These are phyloP conservation scores for Scleropages formosus DNA, from an alignment of 2,797 vertebrate species.

Conservation along the genomic window DNA sequence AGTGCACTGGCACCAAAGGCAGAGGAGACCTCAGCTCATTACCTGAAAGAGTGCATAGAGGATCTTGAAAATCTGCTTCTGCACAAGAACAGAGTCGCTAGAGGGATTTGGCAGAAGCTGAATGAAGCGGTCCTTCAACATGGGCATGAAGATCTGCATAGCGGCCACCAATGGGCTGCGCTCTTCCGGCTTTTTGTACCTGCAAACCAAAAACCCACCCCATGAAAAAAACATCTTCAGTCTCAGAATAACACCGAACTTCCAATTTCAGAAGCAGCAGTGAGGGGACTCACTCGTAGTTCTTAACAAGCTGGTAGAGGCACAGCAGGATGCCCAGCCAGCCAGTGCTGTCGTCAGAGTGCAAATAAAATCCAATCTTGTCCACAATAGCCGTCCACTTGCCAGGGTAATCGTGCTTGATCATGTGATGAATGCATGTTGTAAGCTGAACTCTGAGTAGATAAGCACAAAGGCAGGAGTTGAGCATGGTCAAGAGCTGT, in stretches of 20 bases:
- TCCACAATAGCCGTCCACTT: slow-evolving; percentile 97
- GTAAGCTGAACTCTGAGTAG: slow-evolving; percentile 90
- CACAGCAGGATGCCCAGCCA: slow-evolving; percentile 98
- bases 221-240: not conserved
- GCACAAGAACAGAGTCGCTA: slow-evolving; percentile 92
- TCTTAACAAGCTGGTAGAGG: slow-evolving; percentile 98
- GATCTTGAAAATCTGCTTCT: slow-evolving; percentile 99
- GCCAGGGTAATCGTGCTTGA: slow-evolving; percentile 95
- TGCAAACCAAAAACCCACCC: slow-evolving; percentile 49
- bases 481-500: not conserved
- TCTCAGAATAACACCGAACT: not conserved
- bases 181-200: slow-evolving; percentile 97
- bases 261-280: not conserved
- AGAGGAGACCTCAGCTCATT: slow-evolving; percentile 32
- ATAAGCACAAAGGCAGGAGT: not conserved
- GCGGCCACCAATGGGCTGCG: slow-evolving; percentile 91
- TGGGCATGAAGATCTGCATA: slow-evolving; percentile 98
- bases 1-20: not conserved
- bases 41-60: slow-evolving; percentile 99
- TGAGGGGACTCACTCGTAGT: slow-evolving; percentile 86
- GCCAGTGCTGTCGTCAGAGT: slow-evolving; percentile 90
- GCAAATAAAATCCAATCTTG: slow-evolving; percentile 97
- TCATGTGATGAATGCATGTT: slow-evolving; percentile 98
- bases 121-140: slow-evolving; percentile 94
- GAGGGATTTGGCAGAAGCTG: slow-evolving; percentile 88